Evolutionary conservation across 2,797 vertebrate genomes (phyloP).

Genomic region (Echeneis naucrates): DNA sequence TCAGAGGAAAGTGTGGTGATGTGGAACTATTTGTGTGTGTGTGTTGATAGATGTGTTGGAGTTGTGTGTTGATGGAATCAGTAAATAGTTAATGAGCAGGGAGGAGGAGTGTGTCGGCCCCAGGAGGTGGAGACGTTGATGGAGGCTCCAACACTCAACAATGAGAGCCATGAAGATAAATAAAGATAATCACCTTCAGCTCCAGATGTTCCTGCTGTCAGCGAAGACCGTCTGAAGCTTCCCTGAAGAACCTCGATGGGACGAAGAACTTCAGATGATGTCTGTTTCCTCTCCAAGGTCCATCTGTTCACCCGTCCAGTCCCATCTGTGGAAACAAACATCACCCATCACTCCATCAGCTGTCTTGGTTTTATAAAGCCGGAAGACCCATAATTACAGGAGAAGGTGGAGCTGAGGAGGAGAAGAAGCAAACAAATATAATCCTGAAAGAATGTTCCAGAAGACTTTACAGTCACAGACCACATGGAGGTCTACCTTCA

Average conservation of each 20-base stretch:
- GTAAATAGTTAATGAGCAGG: slow-evolving; percentile 65
- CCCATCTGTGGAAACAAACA: no score
- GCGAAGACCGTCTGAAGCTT: not conserved
- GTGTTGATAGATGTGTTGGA: slow-evolving; percentile 27
- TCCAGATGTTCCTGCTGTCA: not conserved
- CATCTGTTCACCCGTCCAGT: no score
- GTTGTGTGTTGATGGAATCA: slow-evolving; percentile 35
- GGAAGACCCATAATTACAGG: no score
- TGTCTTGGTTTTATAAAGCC: no score
- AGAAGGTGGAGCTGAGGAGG: no score
- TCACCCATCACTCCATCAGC: no score
- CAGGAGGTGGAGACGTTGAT: slow-evolving; percentile 13
- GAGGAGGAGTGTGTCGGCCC: slow-evolving; percentile 17
- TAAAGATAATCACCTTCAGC: not conserved
- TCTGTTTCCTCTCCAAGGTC: no score
- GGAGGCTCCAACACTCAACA: slow-evolving; percentile 13
- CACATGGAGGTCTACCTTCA: no score
- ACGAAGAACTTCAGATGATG: no score
- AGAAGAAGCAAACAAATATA: no score
- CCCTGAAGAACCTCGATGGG: not conserved
- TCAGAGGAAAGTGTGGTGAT: slow-evolving; percentile 27
- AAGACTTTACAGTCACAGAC: no score
- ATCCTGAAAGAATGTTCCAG: no score
- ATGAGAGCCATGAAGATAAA: not conserved
- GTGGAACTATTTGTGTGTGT: slow-evolving; percentile 11